Evolutionary conservation across 2,113 vertebrate species (phyloP), one percentile per base, ranked within the genome.

Genomic region (Fulica atra): DNA sequence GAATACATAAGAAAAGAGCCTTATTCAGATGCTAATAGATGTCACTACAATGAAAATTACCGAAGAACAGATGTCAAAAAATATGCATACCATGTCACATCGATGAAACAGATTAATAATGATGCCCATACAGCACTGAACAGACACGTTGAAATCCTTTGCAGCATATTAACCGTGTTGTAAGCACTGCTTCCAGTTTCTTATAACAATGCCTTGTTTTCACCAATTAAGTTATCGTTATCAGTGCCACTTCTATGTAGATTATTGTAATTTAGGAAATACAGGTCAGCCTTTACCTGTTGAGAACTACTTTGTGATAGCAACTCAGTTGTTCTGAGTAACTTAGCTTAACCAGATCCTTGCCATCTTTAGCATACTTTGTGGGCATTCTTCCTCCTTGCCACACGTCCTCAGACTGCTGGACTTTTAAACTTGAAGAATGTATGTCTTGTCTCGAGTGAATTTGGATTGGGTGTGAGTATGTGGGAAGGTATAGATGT

Each of bases 341-440:
- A 35, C 18, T 1, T 9, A 8, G 20, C 28, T 65, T 65, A 92
- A 53, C 16, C 13, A 71, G 44, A 46, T 23, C 19, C 50, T 19
- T 71, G 29, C 13, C 21, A 7, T 31, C 46, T 46, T 87, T 56
- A 31, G 11, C 23, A 8, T 19, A 17, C 12, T 48, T 51, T 33
- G 70, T 57, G 29, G 31, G 9, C 2, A 0, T 48, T 16, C 25
- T 59, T 60, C 24, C 38, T 71, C 16, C 33, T 61, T 0, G 0
- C 10, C 12, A 7, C 3, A 4, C 24, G 26, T 57, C 16, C 9
- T 68, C 11, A 72, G 23, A 21, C 29, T 71, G 8, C 57, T 85
- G 18, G 9, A 59, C 77, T 91, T 91, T 36, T 88, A 31, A 77
- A 35, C 10, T 29, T 3, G 10, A 53, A 82, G 25, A 54, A 64